A percentile compares a stretch with the other conserved stretches of the same genome.
phyloP scores from a whole-genome alignment of 2,888 invertebrate species.

The Chironomus tentans region DNA sequence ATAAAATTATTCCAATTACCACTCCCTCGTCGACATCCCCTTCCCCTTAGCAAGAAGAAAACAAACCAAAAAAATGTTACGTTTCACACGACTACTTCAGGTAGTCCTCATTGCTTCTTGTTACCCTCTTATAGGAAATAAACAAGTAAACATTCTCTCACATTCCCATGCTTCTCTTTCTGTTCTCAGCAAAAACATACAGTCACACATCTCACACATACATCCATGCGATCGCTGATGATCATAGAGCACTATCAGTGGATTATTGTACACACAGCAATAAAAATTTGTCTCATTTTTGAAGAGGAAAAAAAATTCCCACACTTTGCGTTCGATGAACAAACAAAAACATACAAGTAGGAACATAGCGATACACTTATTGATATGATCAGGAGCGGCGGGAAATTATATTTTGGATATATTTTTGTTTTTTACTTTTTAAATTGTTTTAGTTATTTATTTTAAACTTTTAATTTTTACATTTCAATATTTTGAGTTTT shows the following conservation, averaged over 20 bases:
- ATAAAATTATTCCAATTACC: background rate
- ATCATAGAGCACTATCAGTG: background rate
- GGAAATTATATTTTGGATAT: background rate
- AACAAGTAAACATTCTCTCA: background rate
- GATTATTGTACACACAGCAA: background rate
- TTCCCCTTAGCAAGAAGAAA: background rate
- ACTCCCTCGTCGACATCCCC: background rate
- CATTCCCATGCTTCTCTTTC: background rate
- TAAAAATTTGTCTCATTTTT: background rate
- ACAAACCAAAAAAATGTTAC: background rate
- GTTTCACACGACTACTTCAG: background rate
- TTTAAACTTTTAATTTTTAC: too few species aligned
- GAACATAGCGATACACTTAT: background rate
- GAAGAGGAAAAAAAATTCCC: conserved; percentile 12
- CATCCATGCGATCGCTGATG: background rate
- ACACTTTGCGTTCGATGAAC: conserved; percentile 5
- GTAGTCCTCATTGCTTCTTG: conserved; percentile 12
- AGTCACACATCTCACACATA: background rate
- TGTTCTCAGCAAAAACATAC: background rate
- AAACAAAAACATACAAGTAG: background rate
- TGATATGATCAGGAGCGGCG: background rate
- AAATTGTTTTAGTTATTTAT: too few species aligned
- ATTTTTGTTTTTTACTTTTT: background rate
- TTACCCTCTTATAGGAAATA: background rate
- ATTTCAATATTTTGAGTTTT: too few species aligned